Base-by-base conservation (phyloP, 64 coral and sea anemone genomes). In the Catalaphyllia jardinei region DNA sequence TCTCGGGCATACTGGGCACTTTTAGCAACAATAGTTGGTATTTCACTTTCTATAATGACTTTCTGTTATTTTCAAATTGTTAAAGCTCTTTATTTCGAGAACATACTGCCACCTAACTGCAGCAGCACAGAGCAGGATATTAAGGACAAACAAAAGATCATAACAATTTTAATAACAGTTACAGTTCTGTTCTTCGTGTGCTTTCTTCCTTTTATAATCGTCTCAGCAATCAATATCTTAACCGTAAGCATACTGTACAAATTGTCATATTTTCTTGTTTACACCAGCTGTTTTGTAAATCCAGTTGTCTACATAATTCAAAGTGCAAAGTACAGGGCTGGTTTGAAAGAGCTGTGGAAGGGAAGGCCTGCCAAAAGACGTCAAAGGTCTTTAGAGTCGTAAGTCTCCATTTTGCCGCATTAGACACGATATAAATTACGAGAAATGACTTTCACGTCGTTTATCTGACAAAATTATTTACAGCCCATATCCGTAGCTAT, bases 301-400 rank as follows among this genome's bases (percentile, higher is more conserved):
- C 92, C 92, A 25, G 30, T 90, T 28, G 67, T 94, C 31, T 94
- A 90, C 49, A 39, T 50, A 60, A 73, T 94, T 71, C 92, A 94
- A 90, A 94, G 88, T 49, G 61, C 80, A 86, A 94, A 86, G 60
- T 94, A 94, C 18, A 85, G 92, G 79, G 12, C 67, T 29, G 92
- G 88, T 46, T 90, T 94, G 42, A 86, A 19, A 52, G 82, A 94
- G 10, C 63, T 85, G 16, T 85, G 62, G 62, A 69, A 51, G 9
- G 33, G 63, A 20, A 69, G 62, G 8, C 35, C 81, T 24, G 65
- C 46, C 8, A 63, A 31, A 11, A 22, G n/a, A 24, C 31, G 81
- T 2, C 62, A 85, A 85, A 85, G 63, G 33, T 85, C 81, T 16
- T 20, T 85, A 0, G 63, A 85, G 62, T 85, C 63, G n/a, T 85